These are phyloP conservation scores for Poeciliopsis turrubarensis DNA, from an alignment of 2,113 vertebrate genomes.

Conservation along the genomic window DNA sequence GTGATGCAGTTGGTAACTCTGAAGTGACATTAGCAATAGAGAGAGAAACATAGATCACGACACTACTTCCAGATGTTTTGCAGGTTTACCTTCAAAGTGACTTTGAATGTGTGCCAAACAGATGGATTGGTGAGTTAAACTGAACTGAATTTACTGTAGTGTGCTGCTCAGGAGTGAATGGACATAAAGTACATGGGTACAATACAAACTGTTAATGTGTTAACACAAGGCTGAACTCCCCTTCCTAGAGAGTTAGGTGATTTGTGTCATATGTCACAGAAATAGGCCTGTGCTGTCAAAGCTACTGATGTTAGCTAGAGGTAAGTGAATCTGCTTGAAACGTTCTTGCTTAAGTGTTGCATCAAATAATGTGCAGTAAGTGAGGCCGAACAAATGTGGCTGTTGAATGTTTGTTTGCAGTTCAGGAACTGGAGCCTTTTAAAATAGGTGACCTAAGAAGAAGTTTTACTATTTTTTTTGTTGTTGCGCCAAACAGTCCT, in stretches of 20 bases:
- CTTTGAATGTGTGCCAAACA: not conserved
- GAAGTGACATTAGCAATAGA: too few species aligned
- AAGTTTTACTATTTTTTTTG: not conserved
- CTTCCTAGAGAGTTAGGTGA: slow-evolving; percentile 33
- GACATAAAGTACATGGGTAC: slow-evolving; percentile 1
- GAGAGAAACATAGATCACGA: too few species aligned
- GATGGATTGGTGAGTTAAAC: not conserved
- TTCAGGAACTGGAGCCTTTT: slow-evolving; percentile 44
- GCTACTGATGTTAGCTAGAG: slow-evolving; percentile 52
- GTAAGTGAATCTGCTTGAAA: slow-evolving; percentile 57
- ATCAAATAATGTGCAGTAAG: slow-evolving; percentile 65
- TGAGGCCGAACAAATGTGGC: slow-evolving; percentile 49
- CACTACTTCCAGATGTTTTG: too few species aligned
- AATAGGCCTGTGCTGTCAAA: slow-evolving; percentile 63
- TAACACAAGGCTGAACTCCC: slow-evolving; percentile 20
- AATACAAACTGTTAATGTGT: slow-evolving; percentile 12
- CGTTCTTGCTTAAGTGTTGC: slow-evolving; percentile 69
- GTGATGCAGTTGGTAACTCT: too few species aligned
- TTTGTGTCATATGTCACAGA: slow-evolving; percentile 59
- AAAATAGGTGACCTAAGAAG: slow-evolving; percentile 13
- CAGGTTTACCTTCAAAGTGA: not conserved
- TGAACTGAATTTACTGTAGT: not conserved
- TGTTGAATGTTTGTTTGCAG: slow-evolving; percentile 18
- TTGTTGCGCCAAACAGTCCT: not conserved
- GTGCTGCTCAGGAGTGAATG: slow-evolving; percentile 33